Conservation (phyloP, 1,140 invertebrate species). For the Aphelinus atriplicis region DNA sequence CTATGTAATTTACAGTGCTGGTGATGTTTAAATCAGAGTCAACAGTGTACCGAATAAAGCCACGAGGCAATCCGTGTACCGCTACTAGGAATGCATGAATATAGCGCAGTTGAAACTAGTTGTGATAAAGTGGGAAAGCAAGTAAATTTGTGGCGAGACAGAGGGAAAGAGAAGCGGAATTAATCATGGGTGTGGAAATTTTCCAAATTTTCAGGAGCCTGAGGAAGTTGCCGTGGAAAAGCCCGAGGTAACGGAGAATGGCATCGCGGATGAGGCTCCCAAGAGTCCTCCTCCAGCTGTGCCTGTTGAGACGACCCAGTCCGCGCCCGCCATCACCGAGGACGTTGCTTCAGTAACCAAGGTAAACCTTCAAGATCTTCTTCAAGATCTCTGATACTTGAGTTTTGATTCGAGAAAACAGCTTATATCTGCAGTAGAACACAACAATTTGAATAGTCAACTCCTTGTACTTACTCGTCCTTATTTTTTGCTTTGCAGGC, state of each 20-base stretch:
- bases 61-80: no score
- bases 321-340: constrained; percentile 61
- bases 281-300: constrained; percentile 55
- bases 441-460: background rate
- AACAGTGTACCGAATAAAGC: no score
- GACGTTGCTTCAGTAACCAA: constrained; percentile 64
- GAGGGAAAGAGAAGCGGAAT: no score
- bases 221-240: constrained; percentile 47
- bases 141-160: no score
- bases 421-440: constrained; percentile 5
- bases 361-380: constrained; percentile 43
- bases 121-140: no score
- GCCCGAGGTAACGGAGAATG: constrained; percentile 51
- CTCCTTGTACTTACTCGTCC: background rate
- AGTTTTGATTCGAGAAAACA: no score
- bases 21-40: no score
- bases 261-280: constrained; percentile 55
- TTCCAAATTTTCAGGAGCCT: constrained; percentile 40
- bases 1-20: no score
- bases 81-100: no score
- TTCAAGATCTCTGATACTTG: no score
- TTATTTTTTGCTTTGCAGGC: constrained; percentile 50
- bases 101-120: no score
- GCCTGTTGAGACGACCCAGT: constrained; percentile 51
- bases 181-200: no score